Evolutionary conservation across 64 coral and sea anemone species (phyloP).

Genomic region (Cladopsammia gracilis): DNA sequence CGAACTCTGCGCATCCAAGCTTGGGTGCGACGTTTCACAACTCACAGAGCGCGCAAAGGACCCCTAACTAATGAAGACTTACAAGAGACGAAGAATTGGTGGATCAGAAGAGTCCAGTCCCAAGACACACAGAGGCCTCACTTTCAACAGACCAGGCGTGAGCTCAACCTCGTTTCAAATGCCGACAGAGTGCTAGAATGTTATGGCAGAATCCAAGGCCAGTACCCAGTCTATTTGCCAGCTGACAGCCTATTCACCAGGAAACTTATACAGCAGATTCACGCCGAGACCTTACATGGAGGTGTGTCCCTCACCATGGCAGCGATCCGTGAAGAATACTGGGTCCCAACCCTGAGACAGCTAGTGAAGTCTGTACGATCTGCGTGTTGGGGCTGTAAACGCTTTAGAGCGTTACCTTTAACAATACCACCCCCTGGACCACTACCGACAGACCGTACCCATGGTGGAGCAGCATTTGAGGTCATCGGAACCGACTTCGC

Average conservation of each 20-base stretch:
- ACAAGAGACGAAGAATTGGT: slow-evolving; percentile 38
- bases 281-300: slow-evolving; percentile 23
- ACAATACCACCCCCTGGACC: too few species aligned
- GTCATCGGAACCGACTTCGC: too few species aligned
- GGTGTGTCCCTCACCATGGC: slow-evolving; percentile 4
- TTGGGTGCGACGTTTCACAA: too few species aligned
- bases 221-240: slow-evolving; percentile 42
- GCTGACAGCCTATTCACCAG: slow-evolving; percentile 20
- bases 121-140: background rate
- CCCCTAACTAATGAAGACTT: too few species aligned
- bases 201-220: slow-evolving; percentile 29
- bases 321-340: slow-evolving; percentile 4
- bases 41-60: too few species aligned
- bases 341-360: too few species aligned
- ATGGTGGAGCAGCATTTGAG: too few species aligned
- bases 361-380: too few species aligned
- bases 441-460: too few species aligned
- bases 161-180: slow-evolving; percentile 14
- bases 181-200: background rate
- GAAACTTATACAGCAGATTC: background rate
- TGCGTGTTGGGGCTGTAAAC: too few species aligned
- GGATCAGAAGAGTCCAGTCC: slow-evolving; percentile 48
- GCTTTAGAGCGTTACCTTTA: too few species aligned
- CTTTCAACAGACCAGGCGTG: background rate
- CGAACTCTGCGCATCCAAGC: too few species aligned